Base-by-base conservation (phyloP, 2,113 vertebrate species). In the Falco punctatus region DNA sequence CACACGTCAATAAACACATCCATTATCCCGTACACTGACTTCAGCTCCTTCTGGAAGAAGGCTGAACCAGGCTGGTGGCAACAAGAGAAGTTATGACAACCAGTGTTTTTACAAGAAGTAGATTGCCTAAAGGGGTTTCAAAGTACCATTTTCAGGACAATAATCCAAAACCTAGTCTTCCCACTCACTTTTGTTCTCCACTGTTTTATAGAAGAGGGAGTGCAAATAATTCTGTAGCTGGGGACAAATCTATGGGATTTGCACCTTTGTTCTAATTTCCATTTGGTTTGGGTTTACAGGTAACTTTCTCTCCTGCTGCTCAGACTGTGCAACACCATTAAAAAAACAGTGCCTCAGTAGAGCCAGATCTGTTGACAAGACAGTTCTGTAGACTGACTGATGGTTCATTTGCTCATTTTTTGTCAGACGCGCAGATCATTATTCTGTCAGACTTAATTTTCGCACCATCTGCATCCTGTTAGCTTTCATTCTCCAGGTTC, bases 391-490 rank as follows among this genome's bases (percentile, higher is more conserved):
- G 71, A 69, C 0, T 80, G 93, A 92, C 55, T 67, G 92, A 83
- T 90, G 79, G 88, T 94, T 86, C 72, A 73, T 52, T 91, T 74
- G 65, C 42, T 94, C 79, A 51, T 92, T 94, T 97, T 85, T 96
- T 90, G 73, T 48, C 71, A 95, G 35, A 81, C 32, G 91, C 75
- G 81, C 23, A 77, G 87, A 74, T 52, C 48, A 55, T 95, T 90
- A 93, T 85, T 61, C 35, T 73, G 46, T 80, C 88, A 78, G 55
- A 54, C 59, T 85, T 83, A 19, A 81, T 92, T 97, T 97, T 90
- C 40, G 8, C 88, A 93, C 95, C 91, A 93, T 92, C 92, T 98
- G 96, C 92, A 95, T 88, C 80, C 94, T 91, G 97, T 97, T 95
- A 97, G 88, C 78, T 82, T 92, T 95, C 74, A 81, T 52, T 71